phyloP scores from a whole-genome alignment of 2,888 invertebrate species.

The Hoplodrina ambigua region DNA sequence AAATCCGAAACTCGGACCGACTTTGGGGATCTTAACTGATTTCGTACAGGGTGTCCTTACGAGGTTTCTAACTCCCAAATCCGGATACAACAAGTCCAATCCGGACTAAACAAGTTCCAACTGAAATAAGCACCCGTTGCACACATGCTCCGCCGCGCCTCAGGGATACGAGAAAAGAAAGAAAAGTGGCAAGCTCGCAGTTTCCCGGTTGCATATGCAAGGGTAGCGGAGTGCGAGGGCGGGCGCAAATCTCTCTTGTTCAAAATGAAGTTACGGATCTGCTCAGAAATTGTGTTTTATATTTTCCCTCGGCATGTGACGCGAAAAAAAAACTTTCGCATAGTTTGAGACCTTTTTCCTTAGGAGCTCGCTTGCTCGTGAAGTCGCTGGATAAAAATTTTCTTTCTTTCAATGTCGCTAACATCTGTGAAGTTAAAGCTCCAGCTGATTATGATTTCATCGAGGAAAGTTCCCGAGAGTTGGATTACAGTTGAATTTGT shows the following conservation, averaged over 20 bases:
- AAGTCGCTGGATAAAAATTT: constrained; percentile 57
- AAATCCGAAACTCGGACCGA: constrained; percentile 44
- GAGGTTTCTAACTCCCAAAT: constrained; percentile 79
- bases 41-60: constrained; percentile 71
- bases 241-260: constrained; percentile 82
- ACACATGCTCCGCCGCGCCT: constrained; percentile 82
- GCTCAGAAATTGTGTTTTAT: constrained; percentile 84
- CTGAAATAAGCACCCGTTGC: constrained; percentile 84
- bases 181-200: constrained; percentile 76
- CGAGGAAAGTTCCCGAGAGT: constrained; percentile 32
- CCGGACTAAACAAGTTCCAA: constrained; percentile 84
- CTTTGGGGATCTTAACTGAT: constrained; percentile 70
- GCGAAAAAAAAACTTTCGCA: constrained; percentile 79
- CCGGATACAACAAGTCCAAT: constrained; percentile 82
- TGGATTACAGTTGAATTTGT: constrained; percentile 32
- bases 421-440: constrained; percentile 52
- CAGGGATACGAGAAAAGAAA: constrained; percentile 77
- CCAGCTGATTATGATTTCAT: constrained; percentile 49
- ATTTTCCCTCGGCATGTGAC: constrained; percentile 80
- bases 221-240: constrained; percentile 65
- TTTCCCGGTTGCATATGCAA: constrained; percentile 82
- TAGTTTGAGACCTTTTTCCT: constrained; percentile 75
- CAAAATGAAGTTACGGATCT: constrained; percentile 86
- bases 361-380: constrained; percentile 64
- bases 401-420: constrained; percentile 64